These are phyloP conservation scores for Pharmacophagus antenor DNA, from an alignment of 2,888 invertebrate species.

Conservation along the genomic window DNA sequence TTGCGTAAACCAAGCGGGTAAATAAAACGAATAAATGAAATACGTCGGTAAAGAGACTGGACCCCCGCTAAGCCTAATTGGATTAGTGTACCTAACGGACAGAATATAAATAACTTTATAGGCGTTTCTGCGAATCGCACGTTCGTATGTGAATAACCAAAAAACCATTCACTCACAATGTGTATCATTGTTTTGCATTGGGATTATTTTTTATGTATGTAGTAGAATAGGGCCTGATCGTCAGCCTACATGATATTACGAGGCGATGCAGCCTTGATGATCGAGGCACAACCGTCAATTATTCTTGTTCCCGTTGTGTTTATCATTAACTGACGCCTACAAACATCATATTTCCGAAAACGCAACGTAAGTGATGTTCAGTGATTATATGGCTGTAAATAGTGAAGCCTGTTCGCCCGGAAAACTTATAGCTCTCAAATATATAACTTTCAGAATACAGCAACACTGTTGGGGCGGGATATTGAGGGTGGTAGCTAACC, in stretches of 20 bases:
- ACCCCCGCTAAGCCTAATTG: conserved; percentile 31
- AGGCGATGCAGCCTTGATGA: no score
- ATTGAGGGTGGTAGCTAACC: no score
- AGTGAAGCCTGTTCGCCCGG: no score
- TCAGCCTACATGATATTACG: not conserved
- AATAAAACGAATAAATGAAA: conserved; percentile 26
- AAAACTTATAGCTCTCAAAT: no score
- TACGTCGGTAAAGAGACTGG: conserved; percentile 29
- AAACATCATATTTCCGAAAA: no score
- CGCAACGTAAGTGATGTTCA: no score
- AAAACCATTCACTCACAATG: conserved; percentile 17
- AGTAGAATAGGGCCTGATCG: not conserved
- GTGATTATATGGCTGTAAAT: no score
- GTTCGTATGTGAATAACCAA: conserved; percentile 14
- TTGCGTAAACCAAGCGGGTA: conserved; percentile 26
- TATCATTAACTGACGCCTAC: no score
- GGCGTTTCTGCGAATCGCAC: conserved; percentile 31
- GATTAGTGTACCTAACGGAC: conserved; percentile 30
- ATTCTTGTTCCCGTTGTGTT: no score
- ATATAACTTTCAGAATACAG: no score
- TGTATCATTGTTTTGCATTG: conserved; percentile 7
- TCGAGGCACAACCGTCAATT: no score
- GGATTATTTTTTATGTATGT: not conserved
- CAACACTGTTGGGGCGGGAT: no score
- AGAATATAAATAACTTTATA: conserved; percentile 31